phyloP scores from a whole-genome alignment of 2,888 invertebrate genomes.

The Cristatella mucedo region DNA sequence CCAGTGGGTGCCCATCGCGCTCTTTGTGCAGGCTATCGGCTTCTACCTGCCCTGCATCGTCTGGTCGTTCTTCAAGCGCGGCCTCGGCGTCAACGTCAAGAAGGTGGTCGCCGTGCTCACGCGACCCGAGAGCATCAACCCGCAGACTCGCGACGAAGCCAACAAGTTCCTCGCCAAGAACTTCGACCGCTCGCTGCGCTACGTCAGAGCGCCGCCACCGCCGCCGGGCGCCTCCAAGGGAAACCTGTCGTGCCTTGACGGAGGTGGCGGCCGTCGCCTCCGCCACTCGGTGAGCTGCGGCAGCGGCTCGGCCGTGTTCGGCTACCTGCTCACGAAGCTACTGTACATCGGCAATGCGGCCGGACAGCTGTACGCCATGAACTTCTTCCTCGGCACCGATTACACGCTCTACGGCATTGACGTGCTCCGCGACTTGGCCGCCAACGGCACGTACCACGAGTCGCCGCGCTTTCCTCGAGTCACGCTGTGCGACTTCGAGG shows the following conservation, averaged over 20 bases:
- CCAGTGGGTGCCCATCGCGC: constrained; percentile 12
- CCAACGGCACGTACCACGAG: constrained; percentile 1
- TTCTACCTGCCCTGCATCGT: constrained; percentile 11
- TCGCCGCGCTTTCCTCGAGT: constrained; percentile 4
- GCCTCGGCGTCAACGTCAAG: constrained; percentile 3
- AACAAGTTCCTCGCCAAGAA: constrained; percentile 5
- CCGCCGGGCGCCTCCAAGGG: no score
- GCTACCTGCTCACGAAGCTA: constrained; percentile 12
- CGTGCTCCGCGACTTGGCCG: constrained; percentile 1
- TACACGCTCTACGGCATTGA: constrained; percentile 9
- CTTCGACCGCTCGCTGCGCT: constrained; percentile 6
- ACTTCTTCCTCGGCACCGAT: constrained; percentile 12
- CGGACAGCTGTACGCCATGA: constrained; percentile 13
- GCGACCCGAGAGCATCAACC: constrained; percentile 4
- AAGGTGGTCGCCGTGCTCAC: neutral
- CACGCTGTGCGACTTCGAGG: constrained; percentile 6
- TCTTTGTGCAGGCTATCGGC: constrained; percentile 9
- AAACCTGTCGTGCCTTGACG: no score
- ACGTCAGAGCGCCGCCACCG: neutral
- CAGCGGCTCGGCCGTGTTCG: constrained; percentile 13
- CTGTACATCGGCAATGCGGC: constrained; percentile 12
- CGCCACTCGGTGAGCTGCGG: constrained; percentile 6
- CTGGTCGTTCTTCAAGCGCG: constrained; percentile 6
- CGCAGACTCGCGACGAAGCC: constrained; percentile 2
- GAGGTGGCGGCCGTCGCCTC: neutral